phyloP scores from a whole-genome alignment of 2,113 vertebrate species.

The Agapornis roseicollis region DNA sequence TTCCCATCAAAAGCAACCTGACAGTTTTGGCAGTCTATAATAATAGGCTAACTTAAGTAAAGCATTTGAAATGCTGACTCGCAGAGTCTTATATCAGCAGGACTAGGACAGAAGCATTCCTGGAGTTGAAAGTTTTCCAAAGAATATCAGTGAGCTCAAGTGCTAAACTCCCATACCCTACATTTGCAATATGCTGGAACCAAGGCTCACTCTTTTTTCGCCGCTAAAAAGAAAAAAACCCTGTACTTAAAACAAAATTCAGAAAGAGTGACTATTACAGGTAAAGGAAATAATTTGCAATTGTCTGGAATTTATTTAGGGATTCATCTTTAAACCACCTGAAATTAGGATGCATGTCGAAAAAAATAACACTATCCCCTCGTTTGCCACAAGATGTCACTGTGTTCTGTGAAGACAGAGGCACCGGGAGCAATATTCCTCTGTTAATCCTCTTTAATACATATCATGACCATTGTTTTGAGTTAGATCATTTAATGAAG shows the following conservation, averaged over 20 bases:
- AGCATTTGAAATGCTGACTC: not conserved
- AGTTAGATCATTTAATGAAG: not conserved
- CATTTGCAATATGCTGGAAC: not conserved
- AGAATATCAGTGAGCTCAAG: not conserved
- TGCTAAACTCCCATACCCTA: not conserved
- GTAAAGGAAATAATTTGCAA: not conserved
- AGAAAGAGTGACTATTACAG: not conserved
- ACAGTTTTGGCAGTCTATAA: not conserved
- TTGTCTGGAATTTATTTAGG: not conserved
- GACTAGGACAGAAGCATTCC: not conserved
- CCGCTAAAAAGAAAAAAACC: not conserved
- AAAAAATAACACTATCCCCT: not conserved
- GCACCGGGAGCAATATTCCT: not conserved
- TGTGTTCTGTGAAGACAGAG: not conserved
- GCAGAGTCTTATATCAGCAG: not conserved
- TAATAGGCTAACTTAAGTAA: not conserved
- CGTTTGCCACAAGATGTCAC: slow-evolving; percentile 45
- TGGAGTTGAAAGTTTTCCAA: not conserved
- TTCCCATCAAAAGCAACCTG: not conserved
- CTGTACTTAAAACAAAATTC: not conserved
- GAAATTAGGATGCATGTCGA: not conserved
- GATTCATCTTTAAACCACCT: not conserved
- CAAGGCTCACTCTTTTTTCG: not conserved
- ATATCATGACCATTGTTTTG: not conserved
- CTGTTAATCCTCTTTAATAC: not conserved